These are phyloP conservation scores for Osmerus mordax DNA, from an alignment of 2,113 vertebrate genomes.

Conservation along the genomic window DNA sequence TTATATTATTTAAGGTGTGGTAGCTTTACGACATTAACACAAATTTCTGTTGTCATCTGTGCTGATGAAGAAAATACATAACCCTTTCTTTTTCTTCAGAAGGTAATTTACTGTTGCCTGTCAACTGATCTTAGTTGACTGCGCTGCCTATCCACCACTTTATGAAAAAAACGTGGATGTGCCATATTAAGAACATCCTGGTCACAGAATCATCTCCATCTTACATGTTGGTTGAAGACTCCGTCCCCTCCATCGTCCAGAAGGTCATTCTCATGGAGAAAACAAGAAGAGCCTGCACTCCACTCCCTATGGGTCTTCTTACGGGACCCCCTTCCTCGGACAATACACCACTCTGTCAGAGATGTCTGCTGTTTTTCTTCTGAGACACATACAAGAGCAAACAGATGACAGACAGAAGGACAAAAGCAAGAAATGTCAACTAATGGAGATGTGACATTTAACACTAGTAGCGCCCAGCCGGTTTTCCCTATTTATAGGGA, in stretches of 20 bases:
- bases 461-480: not conserved
- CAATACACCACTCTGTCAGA: conserved; percentile 83
- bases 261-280: conserved; percentile 67
- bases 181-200: not conserved
- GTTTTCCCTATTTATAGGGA: too few species aligned
- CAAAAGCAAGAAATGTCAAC: not conserved
- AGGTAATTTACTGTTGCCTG: too few species aligned
- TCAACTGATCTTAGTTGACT: too few species aligned
- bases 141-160: not conserved
- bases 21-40: too few species aligned
- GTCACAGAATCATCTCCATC: not conserved
- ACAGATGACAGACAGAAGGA: not conserved
- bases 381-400: conserved; percentile 42
- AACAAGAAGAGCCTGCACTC: conserved; percentile 44
- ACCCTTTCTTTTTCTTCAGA: too few species aligned
- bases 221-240: conserved; percentile 77
- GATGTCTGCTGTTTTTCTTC: conserved; percentile 80
- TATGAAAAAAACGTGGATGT: not conserved
- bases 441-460: not conserved
- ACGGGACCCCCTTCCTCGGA: conserved; percentile 58
- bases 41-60: too few species aligned
- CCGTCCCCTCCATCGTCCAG: conserved; percentile 67
- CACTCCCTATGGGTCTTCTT: conserved; percentile 61
- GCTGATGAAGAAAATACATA: too few species aligned
- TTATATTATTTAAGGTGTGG: too few species aligned